Conservation (phyloP, 2,888 invertebrate species). For the Apotomis betuletana region DNA sequence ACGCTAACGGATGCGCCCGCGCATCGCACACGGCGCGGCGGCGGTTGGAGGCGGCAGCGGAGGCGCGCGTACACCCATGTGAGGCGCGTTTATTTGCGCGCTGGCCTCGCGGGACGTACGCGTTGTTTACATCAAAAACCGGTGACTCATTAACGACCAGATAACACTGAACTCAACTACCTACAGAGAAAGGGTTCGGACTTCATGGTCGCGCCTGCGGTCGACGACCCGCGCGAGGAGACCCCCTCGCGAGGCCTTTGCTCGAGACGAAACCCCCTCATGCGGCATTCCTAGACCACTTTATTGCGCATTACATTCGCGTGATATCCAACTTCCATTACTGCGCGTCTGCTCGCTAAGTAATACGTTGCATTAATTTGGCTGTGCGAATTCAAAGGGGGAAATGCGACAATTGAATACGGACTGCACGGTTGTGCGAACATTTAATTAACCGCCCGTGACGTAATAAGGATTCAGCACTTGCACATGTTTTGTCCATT, state of each 20-base stretch:
- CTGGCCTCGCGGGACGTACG: conserved; percentile 66
- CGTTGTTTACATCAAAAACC: conserved; percentile 67
- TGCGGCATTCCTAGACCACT: conserved; percentile 56
- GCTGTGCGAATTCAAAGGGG: conserved; percentile 1
- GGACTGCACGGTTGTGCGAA: not conserved
- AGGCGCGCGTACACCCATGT: conserved; percentile 60
- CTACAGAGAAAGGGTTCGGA: conserved; percentile 52
- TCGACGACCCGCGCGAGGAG: conserved; percentile 59
- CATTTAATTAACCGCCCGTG: conserved; percentile 20
- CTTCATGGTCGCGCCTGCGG: conserved; percentile 62
- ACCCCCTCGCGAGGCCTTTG: conserved; percentile 36
- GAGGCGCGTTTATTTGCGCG: conserved; percentile 71
- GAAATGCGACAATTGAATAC: conserved; percentile 9
- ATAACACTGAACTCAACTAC: conserved; percentile 42
- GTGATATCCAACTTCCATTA: conserved; percentile 48
- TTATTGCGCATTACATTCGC: conserved; percentile 58
- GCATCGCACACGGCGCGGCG: conserved; percentile 43
- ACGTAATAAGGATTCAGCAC: conserved; percentile 6
- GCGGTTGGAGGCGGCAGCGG: conserved; percentile 29
- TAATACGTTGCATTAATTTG: conserved; percentile 23
- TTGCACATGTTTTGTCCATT: not conserved
- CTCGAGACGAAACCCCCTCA: conserved; percentile 45
- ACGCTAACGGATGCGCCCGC: conserved; percentile 25
- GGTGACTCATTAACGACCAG: conserved; percentile 71
- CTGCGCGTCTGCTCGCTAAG: conserved; percentile 42